phyloP scores from a whole-genome alignment of 2,888 invertebrate genomes.

The Agrotis exclamationis region DNA sequence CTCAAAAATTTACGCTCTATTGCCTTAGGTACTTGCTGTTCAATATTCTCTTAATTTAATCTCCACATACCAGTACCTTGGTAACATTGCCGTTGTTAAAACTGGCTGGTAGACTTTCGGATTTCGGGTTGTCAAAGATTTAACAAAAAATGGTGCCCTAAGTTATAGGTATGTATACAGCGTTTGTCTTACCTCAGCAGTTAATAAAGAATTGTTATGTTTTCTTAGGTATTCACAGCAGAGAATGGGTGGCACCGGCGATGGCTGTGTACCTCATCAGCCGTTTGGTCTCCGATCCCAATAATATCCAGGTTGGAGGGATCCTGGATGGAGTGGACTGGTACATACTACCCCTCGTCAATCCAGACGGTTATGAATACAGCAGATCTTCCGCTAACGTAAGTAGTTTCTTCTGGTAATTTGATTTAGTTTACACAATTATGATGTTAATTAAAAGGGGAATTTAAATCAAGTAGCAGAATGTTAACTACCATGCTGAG shows the following conservation, averaged over 20 bases:
- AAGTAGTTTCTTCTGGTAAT: constrained; percentile 60
- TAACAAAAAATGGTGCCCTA: background rate
- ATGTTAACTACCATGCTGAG: too few relatives aligned
- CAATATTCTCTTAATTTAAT: background rate
- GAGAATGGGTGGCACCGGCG: constrained; percentile 93
- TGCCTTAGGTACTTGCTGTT: too few relatives aligned
- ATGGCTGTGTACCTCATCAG: constrained; percentile 91
- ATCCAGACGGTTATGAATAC: constrained; percentile 94
- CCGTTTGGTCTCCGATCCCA: constrained; percentile 84
- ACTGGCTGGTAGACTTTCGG: background rate
- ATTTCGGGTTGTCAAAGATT: background rate
- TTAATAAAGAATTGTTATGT: background rate
- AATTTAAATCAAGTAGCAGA: background rate
- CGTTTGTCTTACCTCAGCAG: background rate
- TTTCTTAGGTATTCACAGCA: constrained; percentile 90
- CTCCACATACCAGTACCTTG: background rate
- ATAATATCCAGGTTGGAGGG: constrained; percentile 72
- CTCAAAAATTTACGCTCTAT: too few relatives aligned
- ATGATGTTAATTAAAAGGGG: background rate
- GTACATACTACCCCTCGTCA: constrained; percentile 93
- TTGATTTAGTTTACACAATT: background rate
- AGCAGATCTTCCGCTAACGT: constrained; percentile 82
- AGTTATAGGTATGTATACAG: too few relatives aligned
- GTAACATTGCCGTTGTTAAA: too few relatives aligned
- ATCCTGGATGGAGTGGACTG: constrained; percentile 92